phyloP scores from a whole-genome alignment of 2,113 vertebrate genomes.

The Aepyceros melampus region DNA sequence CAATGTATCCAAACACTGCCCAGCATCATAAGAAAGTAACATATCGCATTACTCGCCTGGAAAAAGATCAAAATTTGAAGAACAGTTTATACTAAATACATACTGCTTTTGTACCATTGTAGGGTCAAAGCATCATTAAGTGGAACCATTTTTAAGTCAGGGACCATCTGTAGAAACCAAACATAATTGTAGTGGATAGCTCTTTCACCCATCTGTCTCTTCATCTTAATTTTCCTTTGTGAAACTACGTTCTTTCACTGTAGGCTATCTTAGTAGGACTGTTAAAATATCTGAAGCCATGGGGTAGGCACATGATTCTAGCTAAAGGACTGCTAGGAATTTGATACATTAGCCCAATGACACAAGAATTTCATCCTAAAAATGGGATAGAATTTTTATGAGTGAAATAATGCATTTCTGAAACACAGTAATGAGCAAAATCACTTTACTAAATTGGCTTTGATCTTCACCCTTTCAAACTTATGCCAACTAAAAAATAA shows the following conservation, averaged over 20 bases:
- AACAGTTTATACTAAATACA: neutral
- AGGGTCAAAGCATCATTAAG: neutral
- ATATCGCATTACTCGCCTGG: neutral
- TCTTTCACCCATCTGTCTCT: neutral
- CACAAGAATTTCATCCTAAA: neutral
- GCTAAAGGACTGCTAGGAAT: neutral
- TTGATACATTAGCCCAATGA: neutral
- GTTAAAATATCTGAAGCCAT: neutral
- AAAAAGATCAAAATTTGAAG: neutral
- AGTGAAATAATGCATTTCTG: neutral
- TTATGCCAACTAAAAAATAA: conserved; percentile 33
- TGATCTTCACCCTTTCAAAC: neutral
- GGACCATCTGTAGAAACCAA: neutral
- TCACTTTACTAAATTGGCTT: neutral
- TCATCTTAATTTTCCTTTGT: neutral
- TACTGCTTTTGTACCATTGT: neutral
- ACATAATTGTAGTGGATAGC: neutral
- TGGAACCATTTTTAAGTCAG: neutral
- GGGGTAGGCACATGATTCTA: neutral
- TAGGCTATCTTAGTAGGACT: neutral
- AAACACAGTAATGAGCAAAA: neutral
- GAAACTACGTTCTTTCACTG: neutral
- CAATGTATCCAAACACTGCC: neutral
- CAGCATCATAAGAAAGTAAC: neutral
- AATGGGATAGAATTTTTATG: neutral